Base-by-base conservation (phyloP, 2,797 vertebrate species). In the Typhlichthys eigenmanni region DNA sequence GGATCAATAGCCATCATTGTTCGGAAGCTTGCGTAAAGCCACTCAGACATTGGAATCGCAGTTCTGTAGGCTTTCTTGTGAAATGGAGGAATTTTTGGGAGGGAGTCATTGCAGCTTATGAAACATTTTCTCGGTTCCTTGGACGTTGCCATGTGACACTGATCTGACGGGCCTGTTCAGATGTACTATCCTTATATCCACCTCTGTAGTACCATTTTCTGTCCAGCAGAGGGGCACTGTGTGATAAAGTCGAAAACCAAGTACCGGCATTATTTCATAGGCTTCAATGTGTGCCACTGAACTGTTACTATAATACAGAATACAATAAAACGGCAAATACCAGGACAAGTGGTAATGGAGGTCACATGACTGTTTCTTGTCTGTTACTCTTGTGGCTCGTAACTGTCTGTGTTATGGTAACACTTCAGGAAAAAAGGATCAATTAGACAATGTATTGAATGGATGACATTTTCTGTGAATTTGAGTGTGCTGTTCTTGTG, bases 281-380 rank as follows among this genome's bases (percentile, higher is more conserved):
- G 55, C 34, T 71, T 32, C 61, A 24, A 32, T 58, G 53, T 61
- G 48, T 70, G 16, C 53, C 54, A 32, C 63, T 48, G 55, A 72
- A 72, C 60, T 78, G 56, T 63, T 61, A 16, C 69, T 56, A 34
- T 17, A 53, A 60, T 65, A 51, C 64, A 52, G 47, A 56, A 50
- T 66, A 54, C 13, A 13, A 60, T 80, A 62, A 61, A 64, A 66
- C 75, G 54, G 54, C 43, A 51, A 56, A 34, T 60, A 57, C 67
- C 45, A 59, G 51, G 55, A 59, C 66, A 78, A 53, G 24, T 13
- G 45, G 52, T 75, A 12, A 34, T 38, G 13, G 50, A 55, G 62
- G 80, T 85, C 80, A 76, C 71, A 85, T 81, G 80, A 83, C 80
- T 76, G 66, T 79, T 72, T 29, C n/a, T 60, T 12, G 53, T 66